Evolutionary conservation across 1,140 invertebrate species (phyloP).

Genomic region (Anastrepha ludens): DNA sequence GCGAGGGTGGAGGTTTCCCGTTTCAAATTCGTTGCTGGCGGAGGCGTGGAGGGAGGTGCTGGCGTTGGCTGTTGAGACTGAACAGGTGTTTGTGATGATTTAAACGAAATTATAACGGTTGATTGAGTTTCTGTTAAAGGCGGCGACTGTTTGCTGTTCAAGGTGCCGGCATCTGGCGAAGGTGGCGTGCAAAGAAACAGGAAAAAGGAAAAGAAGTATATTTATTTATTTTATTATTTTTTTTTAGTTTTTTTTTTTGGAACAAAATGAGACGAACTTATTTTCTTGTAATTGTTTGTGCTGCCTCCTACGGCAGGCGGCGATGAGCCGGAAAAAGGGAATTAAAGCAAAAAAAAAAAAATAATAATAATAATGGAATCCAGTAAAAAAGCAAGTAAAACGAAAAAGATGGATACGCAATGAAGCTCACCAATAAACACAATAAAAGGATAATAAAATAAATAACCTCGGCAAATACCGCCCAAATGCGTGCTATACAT

Average conservation of each 20-base stretch:
- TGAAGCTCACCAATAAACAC: slow-evolving; percentile 29
- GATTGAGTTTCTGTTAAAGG: slow-evolving; percentile 70
- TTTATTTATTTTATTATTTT: neutral
- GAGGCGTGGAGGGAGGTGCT: slow-evolving; percentile 43
- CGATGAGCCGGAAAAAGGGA: slow-evolving; percentile 47
- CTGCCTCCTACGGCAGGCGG: neutral
- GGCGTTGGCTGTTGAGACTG: slow-evolving; percentile 64
- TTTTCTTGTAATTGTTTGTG: slow-evolving; percentile 44
- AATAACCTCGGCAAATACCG: slow-evolving; percentile 14
- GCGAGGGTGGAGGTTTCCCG: slow-evolving; percentile 40
- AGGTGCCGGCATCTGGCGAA: slow-evolving; percentile 9
- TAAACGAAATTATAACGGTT: slow-evolving; percentile 74
- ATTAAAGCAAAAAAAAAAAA: slow-evolving; percentile 43
- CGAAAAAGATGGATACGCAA: neutral
- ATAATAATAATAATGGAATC: slow-evolving; percentile 19
- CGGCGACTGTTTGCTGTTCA: slow-evolving; percentile 43
- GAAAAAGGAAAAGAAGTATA: slow-evolving; percentile 26
- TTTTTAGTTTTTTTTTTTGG: neutral
- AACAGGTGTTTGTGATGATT: slow-evolving; percentile 74
- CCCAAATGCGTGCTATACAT: neutral
- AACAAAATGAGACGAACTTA: slow-evolving; percentile 44
- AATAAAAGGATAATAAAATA: slow-evolving; percentile 45
- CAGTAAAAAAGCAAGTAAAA: neutral
- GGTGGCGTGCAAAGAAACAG: slow-evolving; percentile 35
- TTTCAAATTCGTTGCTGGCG: slow-evolving; percentile 56